Base-by-base conservation (phyloP, 2,113 vertebrate genomes). In the Heterotis niloticus region DNA sequence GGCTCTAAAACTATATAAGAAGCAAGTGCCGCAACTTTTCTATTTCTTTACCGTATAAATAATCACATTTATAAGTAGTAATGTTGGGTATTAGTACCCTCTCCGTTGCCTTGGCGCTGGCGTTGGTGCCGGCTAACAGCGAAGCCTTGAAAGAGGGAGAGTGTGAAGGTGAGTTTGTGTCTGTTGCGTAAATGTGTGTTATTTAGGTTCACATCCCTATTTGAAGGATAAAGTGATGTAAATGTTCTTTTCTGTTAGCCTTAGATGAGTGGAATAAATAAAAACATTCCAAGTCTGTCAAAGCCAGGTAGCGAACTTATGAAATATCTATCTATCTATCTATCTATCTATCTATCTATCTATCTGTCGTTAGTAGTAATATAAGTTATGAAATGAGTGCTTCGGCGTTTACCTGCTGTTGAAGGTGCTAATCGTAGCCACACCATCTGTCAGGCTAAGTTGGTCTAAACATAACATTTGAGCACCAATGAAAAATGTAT, bases 141-240 rank as follows among this genome's bases (percentile, higher is more conserved):
- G 89, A 88, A 78, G 89, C 92, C 57, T 86, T 96, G 80, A 93
- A 91, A 18, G 92, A 94, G 1, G 95, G 95, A 75, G 95, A 97
- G 1, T 97, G 96, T 87, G 96, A 97, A 93, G 96, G 96, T 96
- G 89, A 87, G 93, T 86, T 80, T 54, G 14, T 80, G 66, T 14
- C 9, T 75, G 18, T 78, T 20, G 34, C 34, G 7, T 44, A 44
- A 44, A 44, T 44, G 34, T 44, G 2, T 44, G 2, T 44, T 44
- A 44, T 44, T n/a, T 44, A 44, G 34, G 5, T 66, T 4, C 9
- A 57, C 28, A 60, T 13, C 17, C 11, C 0, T 10, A 12, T 65
- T 18, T 18, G 64, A 23, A 44, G 18, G n/a, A 60, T 77, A 75
- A 44, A 44, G 14, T 18, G 28, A 29, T 9, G 5, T 13, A 17